Conservation (phyloP, 2,797 vertebrate genomes). For the Xiphorhynchus erythropygius region DNA sequence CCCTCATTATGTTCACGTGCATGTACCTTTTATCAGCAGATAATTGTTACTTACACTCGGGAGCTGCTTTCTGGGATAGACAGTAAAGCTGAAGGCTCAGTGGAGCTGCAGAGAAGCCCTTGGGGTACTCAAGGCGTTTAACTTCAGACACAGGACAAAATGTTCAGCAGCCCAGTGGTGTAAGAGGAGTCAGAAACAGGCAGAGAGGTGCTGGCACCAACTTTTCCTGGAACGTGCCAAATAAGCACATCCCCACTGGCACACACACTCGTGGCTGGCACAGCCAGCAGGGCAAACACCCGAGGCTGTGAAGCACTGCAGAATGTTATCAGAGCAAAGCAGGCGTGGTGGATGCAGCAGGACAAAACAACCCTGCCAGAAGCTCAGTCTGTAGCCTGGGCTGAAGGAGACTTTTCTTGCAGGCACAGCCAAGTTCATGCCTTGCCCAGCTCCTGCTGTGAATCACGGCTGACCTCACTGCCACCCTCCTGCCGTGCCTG, state of each 20-base stretch:
- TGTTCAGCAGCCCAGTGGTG: background rate
- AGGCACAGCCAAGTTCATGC: background rate
- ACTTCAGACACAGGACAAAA: background rate
- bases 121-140: background rate
- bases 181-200: background rate
- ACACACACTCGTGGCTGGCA: background rate
- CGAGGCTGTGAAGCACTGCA: background rate
- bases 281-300: background rate
- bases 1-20: background rate
- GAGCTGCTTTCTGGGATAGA: background rate
- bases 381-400: background rate
- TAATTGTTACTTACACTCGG: background rate
- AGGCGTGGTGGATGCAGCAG: background rate
- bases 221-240: background rate
- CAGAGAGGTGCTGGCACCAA: background rate
- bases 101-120: background rate
- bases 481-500: background rate
- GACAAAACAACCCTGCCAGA: background rate
- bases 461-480: background rate
- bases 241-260: background rate
- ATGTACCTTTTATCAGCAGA: background rate
- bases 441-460: background rate
- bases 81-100: background rate
- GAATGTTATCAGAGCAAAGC: background rate
- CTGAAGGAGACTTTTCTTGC: background rate